Evolutionary conservation across 2,797 vertebrate species (phyloP).

Genomic region (Acrossocheilus wenchowensis): DNA sequence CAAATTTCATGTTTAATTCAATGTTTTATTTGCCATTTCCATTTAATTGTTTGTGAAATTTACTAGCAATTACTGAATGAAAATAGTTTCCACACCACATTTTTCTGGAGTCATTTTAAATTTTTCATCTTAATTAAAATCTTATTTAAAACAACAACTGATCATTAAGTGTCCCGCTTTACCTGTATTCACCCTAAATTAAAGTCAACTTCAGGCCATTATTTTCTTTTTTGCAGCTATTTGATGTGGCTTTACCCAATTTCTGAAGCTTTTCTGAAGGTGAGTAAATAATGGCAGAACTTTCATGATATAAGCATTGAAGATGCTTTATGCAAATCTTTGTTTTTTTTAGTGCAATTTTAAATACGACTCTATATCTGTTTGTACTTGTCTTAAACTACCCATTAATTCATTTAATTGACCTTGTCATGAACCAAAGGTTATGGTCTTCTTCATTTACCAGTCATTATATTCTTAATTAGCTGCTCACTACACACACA

Average conservation of each 20-base stretch:
- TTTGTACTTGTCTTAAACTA: not conserved
- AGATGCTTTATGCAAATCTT: not conserved
- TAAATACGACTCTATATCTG: not conserved
- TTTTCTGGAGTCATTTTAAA: not conserved
- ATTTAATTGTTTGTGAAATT: not conserved
- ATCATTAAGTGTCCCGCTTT: not conserved
- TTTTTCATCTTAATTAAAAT: not conserved
- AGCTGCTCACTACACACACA: not conserved
- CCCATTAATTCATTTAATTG: not conserved
- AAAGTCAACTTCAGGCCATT: not conserved
- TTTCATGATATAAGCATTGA: not conserved
- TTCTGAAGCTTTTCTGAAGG: not conserved
- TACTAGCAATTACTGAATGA: not conserved
- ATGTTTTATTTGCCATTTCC: not conserved
- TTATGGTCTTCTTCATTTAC: not conserved
- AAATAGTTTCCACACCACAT: not conserved
- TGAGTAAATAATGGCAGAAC: not conserved
- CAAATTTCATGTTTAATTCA: not conserved
- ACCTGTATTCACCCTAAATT: not conserved
- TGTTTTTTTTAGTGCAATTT: not conserved
- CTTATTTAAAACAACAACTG: not conserved
- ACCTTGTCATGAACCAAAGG: not conserved
- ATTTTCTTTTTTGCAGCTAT: not conserved
- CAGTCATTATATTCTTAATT: conserved; percentile 38
- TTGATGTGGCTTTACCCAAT: not conserved